Evolutionary conservation across 2,113 vertebrate genomes (phyloP).

Genomic region (Coptodon rendalli): DNA sequence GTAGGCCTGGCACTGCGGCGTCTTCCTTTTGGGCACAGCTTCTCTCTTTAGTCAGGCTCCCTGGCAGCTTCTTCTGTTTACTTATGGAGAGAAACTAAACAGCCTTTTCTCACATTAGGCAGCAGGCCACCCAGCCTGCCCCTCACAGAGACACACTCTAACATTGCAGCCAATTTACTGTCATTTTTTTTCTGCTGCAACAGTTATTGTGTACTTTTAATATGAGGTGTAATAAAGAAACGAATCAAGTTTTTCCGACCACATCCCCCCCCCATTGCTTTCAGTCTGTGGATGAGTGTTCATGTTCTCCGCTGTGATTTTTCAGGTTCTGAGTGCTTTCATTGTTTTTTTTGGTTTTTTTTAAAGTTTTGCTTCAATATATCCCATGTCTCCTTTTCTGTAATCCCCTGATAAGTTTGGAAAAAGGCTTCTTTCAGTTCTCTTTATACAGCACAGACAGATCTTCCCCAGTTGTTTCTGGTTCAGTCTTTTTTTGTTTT

Average conservation of each 20-base stretch:
- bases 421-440: neutral
- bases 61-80: constrained; percentile 31
- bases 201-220: neutral
- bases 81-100: constrained; percentile 13
- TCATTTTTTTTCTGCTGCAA: neutral
- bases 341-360: neutral
- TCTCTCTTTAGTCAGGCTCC: constrained; percentile 3
- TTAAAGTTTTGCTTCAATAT: neutral
- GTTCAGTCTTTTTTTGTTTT: neutral
- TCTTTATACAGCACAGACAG: too few species aligned
- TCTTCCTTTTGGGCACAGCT: constrained; percentile 11
- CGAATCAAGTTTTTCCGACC: neutral
- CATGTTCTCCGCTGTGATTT: neutral
- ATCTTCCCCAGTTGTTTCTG: neutral
- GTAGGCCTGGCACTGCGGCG: neutral
- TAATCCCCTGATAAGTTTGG: neutral
- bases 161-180: neutral
- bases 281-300: neutral
- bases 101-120: neutral
- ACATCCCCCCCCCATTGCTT: neutral
- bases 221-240: neutral
- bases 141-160: neutral
- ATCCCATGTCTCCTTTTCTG: neutral
- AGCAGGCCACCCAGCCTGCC: neutral
- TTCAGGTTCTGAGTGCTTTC: neutral